Conservation (phyloP, 1,140 invertebrate genomes). For the Cherax destructor region DNA sequence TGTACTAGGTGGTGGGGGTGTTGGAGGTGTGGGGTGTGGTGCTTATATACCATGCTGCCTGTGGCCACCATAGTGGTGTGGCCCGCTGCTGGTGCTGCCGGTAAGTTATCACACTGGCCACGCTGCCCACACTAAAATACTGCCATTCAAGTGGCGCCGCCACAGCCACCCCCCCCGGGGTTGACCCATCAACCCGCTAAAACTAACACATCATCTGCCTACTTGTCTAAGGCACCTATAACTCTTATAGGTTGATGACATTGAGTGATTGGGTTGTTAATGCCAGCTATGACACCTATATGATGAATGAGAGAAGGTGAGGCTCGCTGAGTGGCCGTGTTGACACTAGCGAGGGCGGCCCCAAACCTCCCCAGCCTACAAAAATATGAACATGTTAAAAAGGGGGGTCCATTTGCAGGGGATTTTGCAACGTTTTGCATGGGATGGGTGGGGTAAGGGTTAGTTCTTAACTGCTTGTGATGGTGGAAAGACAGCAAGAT, state of each 20-base stretch:
- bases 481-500: conserved; percentile 53
- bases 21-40: conserved; percentile 5
- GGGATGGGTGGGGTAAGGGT: conserved; percentile 50
- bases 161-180: conserved; percentile 31
- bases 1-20: conserved; percentile 28
- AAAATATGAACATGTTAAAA: conserved; percentile 64
- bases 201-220: not conserved
- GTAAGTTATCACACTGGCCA: conserved; percentile 31
- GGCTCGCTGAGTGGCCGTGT: conserved; percentile 11
- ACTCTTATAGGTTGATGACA: not conserved
- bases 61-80: conserved; percentile 30
- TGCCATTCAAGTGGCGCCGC: conserved; percentile 62
- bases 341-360: conserved; percentile 19
- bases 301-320: conserved; percentile 13
- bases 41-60: conserved; percentile 11
- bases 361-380: conserved; percentile 40
- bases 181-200: conserved; percentile 46
- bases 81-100: conserved; percentile 45
- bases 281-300: not conserved
- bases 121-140: conserved; percentile 33
- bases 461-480: conserved; percentile 63
- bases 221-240: not conserved
- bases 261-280: not conserved
- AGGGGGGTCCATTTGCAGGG: conserved; percentile 63
- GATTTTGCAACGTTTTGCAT: conserved; percentile 66